phyloP scores from a whole-genome alignment of 2,797 vertebrate genomes.

The Prunella strophiata region DNA sequence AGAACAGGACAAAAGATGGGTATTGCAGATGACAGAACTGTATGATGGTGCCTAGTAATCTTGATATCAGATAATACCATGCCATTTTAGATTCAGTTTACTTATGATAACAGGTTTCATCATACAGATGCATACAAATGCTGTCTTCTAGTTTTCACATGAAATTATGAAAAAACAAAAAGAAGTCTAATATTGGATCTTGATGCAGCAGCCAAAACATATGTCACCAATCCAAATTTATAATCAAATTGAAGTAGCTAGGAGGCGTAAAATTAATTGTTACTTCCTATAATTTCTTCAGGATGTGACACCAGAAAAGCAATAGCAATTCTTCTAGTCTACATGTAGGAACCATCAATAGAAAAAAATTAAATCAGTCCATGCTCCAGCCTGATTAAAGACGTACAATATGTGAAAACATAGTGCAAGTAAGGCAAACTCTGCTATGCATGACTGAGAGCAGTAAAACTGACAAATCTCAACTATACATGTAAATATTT shows the following conservation, averaged over 20 bases:
- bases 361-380: neutral
- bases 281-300: neutral
- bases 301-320: slow-evolving; percentile 4
- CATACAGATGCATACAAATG: neutral
- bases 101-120: neutral
- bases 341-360: neutral
- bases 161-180: neutral
- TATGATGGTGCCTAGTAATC: neutral
- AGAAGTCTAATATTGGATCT: neutral
- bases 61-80: neutral
- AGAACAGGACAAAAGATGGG: neutral
- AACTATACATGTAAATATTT: neutral
- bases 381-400: neutral
- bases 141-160: neutral
- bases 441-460: neutral
- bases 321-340: neutral
- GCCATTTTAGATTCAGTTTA: neutral
- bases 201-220: neutral
- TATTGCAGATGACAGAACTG: neutral
- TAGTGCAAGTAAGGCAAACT: slow-evolving; percentile 13
- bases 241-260: neutral
- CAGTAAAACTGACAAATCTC: neutral
- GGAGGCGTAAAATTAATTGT: neutral
- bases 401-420: neutral
- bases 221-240: neutral